phyloP scores from a whole-genome alignment of 2,888 invertebrate species.

The Apodemia duryi region DNA sequence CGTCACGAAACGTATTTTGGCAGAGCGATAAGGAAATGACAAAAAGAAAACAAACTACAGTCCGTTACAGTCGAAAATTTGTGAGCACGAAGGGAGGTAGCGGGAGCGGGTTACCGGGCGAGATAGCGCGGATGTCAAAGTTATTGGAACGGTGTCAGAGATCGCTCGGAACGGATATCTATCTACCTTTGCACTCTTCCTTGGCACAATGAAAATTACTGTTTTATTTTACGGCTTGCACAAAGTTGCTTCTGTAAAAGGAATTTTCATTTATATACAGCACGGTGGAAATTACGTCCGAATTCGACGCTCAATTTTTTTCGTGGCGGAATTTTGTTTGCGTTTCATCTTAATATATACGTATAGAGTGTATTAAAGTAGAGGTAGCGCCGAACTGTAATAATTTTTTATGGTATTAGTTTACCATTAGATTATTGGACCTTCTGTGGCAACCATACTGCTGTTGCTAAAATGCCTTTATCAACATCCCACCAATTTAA shows the following conservation, averaged over 20 bases:
- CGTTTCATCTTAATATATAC: not conserved
- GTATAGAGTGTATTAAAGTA: too few species aligned
- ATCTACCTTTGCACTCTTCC: constrained; percentile 53
- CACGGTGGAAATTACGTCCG: not conserved
- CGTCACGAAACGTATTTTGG: constrained; percentile 76
- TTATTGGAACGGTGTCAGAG: constrained; percentile 73
- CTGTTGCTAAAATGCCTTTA: too few species aligned
- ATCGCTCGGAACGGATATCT: constrained; percentile 58
- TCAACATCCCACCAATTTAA: too few species aligned
- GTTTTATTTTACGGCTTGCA: constrained; percentile 32
- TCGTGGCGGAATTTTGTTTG: not conserved
- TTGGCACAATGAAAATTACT: constrained; percentile 36
- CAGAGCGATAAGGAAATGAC: constrained; percentile 79
- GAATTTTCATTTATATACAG: constrained; percentile 17
- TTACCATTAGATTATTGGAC: too few species aligned
- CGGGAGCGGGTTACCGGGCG: constrained; percentile 31
- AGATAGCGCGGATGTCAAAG: constrained; percentile 49
- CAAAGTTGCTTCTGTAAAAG: constrained; percentile 26
- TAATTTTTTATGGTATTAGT: too few species aligned
- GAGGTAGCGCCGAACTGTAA: too few species aligned
- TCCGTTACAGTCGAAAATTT: constrained; percentile 69
- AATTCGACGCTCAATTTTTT: constrained; percentile 1
- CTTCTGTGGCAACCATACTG: too few species aligned
- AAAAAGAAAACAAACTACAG: constrained; percentile 78
- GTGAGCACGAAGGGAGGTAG: constrained; percentile 47